phyloP scores from a whole-genome alignment of 2,888 invertebrate genomes.

The Epinotia demarniana region DNA sequence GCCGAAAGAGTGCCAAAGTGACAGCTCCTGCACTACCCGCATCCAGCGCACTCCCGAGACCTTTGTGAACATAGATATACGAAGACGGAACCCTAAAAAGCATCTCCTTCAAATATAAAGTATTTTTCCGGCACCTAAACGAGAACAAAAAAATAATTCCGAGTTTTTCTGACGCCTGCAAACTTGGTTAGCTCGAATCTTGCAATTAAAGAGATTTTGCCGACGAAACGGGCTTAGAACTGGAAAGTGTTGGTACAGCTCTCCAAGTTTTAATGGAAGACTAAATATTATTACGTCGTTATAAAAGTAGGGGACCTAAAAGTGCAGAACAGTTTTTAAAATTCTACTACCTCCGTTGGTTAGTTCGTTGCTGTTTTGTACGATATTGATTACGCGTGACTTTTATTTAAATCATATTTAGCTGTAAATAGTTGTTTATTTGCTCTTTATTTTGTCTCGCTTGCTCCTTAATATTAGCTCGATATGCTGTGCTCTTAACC shows the following conservation, averaged over 20 bases:
- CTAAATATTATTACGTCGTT: slow-evolving; percentile 22
- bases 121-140: neutral
- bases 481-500: too few species aligned
- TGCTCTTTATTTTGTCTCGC: too few species aligned
- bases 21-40: too few species aligned
- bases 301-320: slow-evolving; percentile 10
- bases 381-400: neutral
- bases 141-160: slow-evolving; percentile 12
- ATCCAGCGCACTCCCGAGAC: too few species aligned
- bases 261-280: slow-evolving; percentile 12
- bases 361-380: too few species aligned
- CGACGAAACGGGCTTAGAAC: neutral
- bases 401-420: too few species aligned
- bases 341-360: too few species aligned
- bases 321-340: neutral
- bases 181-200: slow-evolving; percentile 15
- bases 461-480: too few species aligned
- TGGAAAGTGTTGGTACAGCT: slow-evolving; percentile 20
- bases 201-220: slow-evolving; percentile 33
- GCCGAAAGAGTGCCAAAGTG: too few species aligned
- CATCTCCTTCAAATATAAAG: neutral
- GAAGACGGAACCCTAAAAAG: too few species aligned
- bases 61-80: too few species aligned
- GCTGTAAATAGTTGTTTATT: too few species aligned
- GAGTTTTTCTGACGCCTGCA: slow-evolving; percentile 2